These are phyloP conservation scores for Spinus pinus DNA, from an alignment of 2,797 vertebrate species.

Conservation along the genomic window DNA sequence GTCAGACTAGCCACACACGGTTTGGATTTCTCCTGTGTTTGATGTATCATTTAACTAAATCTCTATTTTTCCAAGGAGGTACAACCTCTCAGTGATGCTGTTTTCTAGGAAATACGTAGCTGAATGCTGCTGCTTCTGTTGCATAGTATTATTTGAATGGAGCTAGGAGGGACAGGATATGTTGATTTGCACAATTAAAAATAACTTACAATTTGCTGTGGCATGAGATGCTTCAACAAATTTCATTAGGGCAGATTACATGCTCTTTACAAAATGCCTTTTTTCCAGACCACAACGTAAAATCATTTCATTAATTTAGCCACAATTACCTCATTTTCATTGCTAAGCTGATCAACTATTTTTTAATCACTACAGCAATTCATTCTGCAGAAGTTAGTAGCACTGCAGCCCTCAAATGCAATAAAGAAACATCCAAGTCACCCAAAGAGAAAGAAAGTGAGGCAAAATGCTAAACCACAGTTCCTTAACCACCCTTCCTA, in stretches of 20 bases:
- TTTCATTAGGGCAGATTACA: background rate
- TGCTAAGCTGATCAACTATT: background rate
- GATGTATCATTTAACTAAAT: conserved; percentile 24
- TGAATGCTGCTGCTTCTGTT: background rate
- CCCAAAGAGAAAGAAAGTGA: background rate
- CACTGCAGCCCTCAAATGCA: background rate
- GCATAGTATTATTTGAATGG: background rate
- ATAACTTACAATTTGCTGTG: background rate
- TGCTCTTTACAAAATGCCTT: background rate
- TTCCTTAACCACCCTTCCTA: background rate
- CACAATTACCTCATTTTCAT: background rate
- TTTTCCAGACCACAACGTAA: background rate
- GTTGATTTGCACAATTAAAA: conserved; percentile 43
- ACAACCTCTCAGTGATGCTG: background rate
- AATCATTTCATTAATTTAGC: background rate
- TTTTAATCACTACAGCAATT: background rate
- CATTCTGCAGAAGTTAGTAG: background rate
- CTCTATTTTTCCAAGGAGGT: background rate
- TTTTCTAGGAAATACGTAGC: conserved; percentile 16
- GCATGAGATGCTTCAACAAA: background rate
- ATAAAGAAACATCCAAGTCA: background rate
- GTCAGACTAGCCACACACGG: background rate
- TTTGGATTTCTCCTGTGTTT: conserved; percentile 30
- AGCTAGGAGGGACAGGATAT: background rate
- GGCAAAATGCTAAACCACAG: background rate